A percentile compares a stretch with the other conserved stretches of the same genome.
Evolutionary conservation across 2,797 vertebrate species (phyloP).

Genomic region (Falco biarmicus): DNA sequence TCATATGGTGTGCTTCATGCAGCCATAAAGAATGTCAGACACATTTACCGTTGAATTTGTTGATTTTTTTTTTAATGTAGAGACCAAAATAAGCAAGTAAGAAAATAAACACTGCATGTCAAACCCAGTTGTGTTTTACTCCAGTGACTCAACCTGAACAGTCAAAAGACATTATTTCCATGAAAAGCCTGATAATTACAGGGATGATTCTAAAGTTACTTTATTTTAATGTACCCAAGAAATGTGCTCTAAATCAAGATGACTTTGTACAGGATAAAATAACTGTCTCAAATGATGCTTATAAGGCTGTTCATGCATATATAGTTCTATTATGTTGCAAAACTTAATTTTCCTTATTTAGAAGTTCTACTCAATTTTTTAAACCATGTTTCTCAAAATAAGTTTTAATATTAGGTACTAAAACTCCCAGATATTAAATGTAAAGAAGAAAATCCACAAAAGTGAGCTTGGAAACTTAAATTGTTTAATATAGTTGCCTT

Average conservation of each 20-base stretch:
- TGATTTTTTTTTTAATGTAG: background rate
- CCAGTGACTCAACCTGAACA: conserved; percentile 8
- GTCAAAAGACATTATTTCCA: conserved; percentile 33
- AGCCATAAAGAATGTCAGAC: conserved; percentile 14
- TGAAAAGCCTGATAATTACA: conserved; percentile 6
- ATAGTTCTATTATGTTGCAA: background rate
- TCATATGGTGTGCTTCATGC: background rate
- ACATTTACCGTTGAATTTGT: conserved; percentile 29
- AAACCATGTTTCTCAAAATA: background rate
- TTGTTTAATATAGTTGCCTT: background rate
- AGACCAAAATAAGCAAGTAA: conserved; percentile 47
- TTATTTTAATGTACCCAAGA: background rate
- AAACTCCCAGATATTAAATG: background rate
- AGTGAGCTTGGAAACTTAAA: background rate
- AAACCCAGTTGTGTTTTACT: conserved; percentile 25
- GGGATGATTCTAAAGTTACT: background rate
- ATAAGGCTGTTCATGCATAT: background rate
- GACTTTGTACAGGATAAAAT: background rate
- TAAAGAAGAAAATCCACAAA: background rate
- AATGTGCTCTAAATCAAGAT: background rate
- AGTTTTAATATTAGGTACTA: background rate
- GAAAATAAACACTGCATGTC: conserved; percentile 48
- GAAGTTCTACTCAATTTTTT: background rate
- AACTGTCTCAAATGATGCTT: background rate
- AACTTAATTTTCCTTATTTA: background rate